phyloP scores from a whole-genome alignment of 2,888 invertebrate genomes.

The Thumatha senex region DNA sequence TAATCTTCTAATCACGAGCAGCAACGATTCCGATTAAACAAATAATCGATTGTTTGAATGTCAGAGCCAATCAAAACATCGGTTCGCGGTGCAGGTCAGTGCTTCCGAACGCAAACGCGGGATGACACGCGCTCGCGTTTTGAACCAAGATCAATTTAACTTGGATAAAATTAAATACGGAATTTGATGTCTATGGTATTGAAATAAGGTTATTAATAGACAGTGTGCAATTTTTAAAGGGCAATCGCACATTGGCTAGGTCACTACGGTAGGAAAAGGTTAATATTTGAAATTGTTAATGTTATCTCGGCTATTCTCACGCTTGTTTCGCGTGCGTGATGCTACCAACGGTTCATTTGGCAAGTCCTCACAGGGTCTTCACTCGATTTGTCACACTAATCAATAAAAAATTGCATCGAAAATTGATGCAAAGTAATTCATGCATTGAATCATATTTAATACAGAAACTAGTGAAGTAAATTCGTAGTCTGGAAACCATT shows the following conservation, averaged over 20 bases:
- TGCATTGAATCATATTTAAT: conserved; percentile 43
- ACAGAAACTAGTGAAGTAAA: no score
- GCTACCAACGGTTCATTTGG: conserved; percentile 54
- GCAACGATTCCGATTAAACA: conserved; percentile 71
- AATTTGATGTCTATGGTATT: conserved; percentile 16
- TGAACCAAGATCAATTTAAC: conserved; percentile 36
- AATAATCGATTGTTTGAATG: conserved; percentile 80
- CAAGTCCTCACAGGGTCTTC: conserved; percentile 59
- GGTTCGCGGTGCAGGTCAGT: conserved; percentile 69
- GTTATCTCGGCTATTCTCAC: conserved; percentile 71
- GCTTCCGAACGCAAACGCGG: conserved; percentile 76
- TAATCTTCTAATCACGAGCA: conserved; percentile 42
- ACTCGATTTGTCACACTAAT: conserved; percentile 66
- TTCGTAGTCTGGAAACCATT: no score
- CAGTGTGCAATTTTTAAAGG: conserved; percentile 18
- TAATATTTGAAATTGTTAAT: conserved; percentile 64
- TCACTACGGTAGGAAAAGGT: conserved; percentile 62
- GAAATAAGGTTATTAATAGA: conserved; percentile 25
- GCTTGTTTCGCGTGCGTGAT: conserved; percentile 60
- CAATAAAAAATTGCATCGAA: conserved; percentile 48
- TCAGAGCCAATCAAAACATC: conserved; percentile 80
- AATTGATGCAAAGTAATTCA: conserved; percentile 44
- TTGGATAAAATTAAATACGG: conserved; percentile 14
- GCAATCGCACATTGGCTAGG: conserved; percentile 34
- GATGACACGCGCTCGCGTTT: conserved; percentile 71